These are phyloP conservation scores for Ispidina lecontei DNA, from an alignment of 2,797 vertebrate genomes.

Conservation along the genomic window DNA sequence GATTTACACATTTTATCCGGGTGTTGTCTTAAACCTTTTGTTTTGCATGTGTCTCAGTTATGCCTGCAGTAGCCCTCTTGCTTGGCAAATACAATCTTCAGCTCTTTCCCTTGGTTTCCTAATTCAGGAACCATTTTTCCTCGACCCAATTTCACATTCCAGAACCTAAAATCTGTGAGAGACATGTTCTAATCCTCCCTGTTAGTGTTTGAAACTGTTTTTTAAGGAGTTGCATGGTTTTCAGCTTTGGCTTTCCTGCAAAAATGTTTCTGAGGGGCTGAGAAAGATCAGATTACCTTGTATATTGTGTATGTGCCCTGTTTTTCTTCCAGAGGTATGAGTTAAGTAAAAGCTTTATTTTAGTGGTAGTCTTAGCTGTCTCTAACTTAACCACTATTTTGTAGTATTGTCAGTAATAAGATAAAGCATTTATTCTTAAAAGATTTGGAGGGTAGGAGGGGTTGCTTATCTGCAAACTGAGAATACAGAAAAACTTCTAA, in stretches of 20 bases:
- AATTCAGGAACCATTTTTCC: constrained; percentile 28
- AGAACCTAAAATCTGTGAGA: constrained; percentile 55
- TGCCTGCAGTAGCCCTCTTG: neutral
- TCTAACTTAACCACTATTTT: neutral
- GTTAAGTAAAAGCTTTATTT: neutral
- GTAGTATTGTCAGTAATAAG: neutral
- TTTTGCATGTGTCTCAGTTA: neutral
- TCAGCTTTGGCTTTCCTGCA: constrained; percentile 25
- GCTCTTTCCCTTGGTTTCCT: constrained; percentile 15
- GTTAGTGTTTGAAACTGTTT: neutral
- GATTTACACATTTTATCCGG: neutral
- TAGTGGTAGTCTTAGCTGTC: neutral
- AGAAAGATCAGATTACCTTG: neutral
- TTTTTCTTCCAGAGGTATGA: neutral
- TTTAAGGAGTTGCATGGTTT: neutral
- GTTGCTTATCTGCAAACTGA: neutral
- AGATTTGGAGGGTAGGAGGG: neutral
- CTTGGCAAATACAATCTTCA: neutral
- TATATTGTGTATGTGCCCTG: neutral
- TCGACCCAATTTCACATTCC: constrained; percentile 33
- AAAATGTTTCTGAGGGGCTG: neutral
- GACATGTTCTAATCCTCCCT: constrained; percentile 15
- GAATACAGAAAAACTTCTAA: neutral
- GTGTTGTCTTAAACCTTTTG: neutral
- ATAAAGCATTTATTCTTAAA: neutral